Evolutionary conservation across 2,113 vertebrate genomes (phyloP), one percentile per base, ranked within the genome.

Genomic region (Ageneiosus marmoratus): DNA sequence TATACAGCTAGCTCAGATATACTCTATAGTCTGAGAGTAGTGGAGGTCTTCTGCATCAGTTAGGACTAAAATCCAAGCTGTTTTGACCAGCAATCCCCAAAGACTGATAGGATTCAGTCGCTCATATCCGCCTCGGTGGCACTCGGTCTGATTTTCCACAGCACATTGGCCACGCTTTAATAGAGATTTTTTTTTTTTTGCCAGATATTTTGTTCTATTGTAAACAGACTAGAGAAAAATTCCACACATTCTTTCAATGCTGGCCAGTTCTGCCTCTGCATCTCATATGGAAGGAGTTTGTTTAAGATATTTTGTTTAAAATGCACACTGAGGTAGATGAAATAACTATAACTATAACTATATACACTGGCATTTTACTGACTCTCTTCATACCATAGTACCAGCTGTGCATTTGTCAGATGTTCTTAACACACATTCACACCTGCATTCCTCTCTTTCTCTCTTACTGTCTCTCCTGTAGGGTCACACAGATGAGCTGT

Each of bases 401-500:
- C 8, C 67, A 46, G 4, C 16, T 70, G 22, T 70, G 22, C 44
- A 29, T 73, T 50, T 73, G 44, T 29, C 44, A 41, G 63, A 18
- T 67, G 18, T 60, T 60, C 7, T 8, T 9, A 46, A 63, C 32
- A 34, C 63, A 78, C 50, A 69, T 5, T 27, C 0, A 32, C 0
- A 27, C 6, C 32, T 41, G 48, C 32, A 81, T 62, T 51, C n/a
- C 2, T 74, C n/a, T 34, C 5, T 24, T 9, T 62, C 37, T 74
- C 2, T 88, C 69, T 86, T 16, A 7, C n/a, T n/a, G n/a, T n/a
- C n/a, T n/a, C n/a, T 12, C 55, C 89, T 89, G 24, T 88, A 99
- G 97, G 98, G 98, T 83, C 98, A 99, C 92, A 99, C 97, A 34
- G 98, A 99, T 79, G 98, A 99, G 87, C 95, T 99, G 72, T 99